These are phyloP conservation scores for Microcebus griseorufus DNA, from an alignment of 2,113 vertebrate genomes.

Conservation along the genomic window DNA sequence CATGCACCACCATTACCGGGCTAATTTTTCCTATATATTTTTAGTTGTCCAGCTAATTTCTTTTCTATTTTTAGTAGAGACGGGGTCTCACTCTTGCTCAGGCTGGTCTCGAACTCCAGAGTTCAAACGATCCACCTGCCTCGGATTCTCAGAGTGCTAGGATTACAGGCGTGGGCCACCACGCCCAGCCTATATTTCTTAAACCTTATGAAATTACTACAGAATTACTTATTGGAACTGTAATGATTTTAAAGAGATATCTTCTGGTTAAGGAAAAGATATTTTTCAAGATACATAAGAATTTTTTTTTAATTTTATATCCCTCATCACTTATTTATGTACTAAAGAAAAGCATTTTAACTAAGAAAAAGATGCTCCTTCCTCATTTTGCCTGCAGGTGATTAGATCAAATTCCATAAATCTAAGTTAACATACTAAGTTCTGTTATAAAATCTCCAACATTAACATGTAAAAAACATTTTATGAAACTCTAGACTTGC, in stretches of 20 bases:
- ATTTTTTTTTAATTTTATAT: background rate
- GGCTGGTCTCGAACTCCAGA: no score
- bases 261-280: background rate
- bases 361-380: slow-evolving; percentile 34
- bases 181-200: background rate
- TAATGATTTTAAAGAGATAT: background rate
- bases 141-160: no score
- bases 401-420: slow-evolving; percentile 28
- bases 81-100: no score
- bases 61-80: no score
- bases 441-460: background rate
- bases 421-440: background rate
- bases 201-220: background rate
- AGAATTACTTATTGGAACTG: background rate
- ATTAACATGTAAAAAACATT: slow-evolving; percentile 23
- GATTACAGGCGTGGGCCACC: no score
- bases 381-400: background rate
- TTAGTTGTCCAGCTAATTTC: no score
- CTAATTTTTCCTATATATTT: no score
- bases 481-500: background rate
- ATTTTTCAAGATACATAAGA: background rate
- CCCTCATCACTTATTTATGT: background rate
- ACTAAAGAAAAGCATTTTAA: background rate
- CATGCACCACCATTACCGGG: no score
- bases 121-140: no score